phyloP scores from a whole-genome alignment of 2,113 vertebrate species.

The Falcunculus frontatus region DNA sequence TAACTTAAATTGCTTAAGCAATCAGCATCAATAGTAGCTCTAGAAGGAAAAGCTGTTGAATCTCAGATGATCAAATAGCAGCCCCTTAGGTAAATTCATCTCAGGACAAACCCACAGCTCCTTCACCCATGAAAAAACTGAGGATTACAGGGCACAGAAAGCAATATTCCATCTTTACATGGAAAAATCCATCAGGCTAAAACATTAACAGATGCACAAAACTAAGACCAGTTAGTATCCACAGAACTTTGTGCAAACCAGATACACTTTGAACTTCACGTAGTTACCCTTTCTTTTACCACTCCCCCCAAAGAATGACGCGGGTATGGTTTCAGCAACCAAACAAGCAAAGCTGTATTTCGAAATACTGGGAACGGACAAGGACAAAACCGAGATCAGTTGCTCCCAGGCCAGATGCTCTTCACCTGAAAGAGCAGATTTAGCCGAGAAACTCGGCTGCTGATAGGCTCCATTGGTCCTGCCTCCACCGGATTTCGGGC shows the following conservation, averaged over 20 bases:
- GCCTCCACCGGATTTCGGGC: constrained; percentile 60
- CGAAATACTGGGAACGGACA: accelerated
- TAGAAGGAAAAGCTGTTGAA: not conserved
- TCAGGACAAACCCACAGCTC: not conserved
- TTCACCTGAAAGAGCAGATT: constrained; percentile 91
- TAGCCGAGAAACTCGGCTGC: constrained; percentile 82
- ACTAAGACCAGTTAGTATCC: not conserved
- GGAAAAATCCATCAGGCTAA: not conserved
- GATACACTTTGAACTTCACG: not conserved
- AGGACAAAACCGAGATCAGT: accelerated
- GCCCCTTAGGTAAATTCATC: not conserved
- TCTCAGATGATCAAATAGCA: not conserved
- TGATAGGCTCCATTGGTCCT: constrained; percentile 75
- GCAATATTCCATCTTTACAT: not conserved
- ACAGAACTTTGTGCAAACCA: not conserved
- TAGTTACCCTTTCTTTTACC: not conserved
- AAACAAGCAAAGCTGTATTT: not conserved
- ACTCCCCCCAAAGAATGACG: not conserved
- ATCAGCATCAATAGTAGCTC: not conserved
- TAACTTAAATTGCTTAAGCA: not conserved
- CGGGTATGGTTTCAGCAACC: accelerated
- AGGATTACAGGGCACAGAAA: not conserved
- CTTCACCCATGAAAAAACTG: not conserved
- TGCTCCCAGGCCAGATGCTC: too few species aligned
- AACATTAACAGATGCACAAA: not conserved